Evolutionary conservation across 2,888 invertebrate species (phyloP).

Genomic region (Troides helena): DNA sequence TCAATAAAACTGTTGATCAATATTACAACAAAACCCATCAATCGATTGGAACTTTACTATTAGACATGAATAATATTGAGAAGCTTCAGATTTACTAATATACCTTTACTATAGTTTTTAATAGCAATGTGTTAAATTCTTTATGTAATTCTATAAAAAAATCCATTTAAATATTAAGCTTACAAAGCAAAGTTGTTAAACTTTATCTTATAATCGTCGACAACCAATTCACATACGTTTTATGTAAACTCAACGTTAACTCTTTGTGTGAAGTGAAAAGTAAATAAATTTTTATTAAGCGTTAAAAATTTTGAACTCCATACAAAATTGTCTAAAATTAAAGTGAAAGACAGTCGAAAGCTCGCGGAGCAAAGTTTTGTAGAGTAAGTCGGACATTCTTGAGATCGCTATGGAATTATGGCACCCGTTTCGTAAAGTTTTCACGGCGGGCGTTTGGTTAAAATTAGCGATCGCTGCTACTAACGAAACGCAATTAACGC

Average conservation of each 20-base stretch:
- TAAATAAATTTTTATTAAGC: slow-evolving; percentile 16
- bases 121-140: not conserved
- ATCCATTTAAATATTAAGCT: not conserved
- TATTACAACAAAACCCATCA: slow-evolving; percentile 9
- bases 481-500: slow-evolving; percentile 72
- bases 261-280: not conserved
- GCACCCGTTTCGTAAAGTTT: slow-evolving; percentile 66
- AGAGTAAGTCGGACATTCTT: slow-evolving; percentile 70
- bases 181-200: not conserved
- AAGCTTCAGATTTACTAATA: not conserved
- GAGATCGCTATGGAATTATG: slow-evolving; percentile 73
- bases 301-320: slow-evolving; percentile 35
- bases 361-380: slow-evolving; percentile 61
- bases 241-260: slow-evolving; percentile 2
- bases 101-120: not conserved
- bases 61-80: too few relatives aligned
- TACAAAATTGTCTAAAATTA: slow-evolving; percentile 52
- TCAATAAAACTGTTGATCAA: slow-evolving; percentile 8
- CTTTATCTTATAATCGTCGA: not conserved
- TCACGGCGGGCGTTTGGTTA: slow-evolving; percentile 71
- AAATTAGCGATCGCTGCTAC: slow-evolving; percentile 72
- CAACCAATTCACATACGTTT: slow-evolving; percentile 6
- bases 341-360: slow-evolving; percentile 54
- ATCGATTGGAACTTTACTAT: not conserved
- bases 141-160: not conserved